Conservation (phyloP, 2,888 invertebrate genomes). For the Amiota mariae region DNA sequence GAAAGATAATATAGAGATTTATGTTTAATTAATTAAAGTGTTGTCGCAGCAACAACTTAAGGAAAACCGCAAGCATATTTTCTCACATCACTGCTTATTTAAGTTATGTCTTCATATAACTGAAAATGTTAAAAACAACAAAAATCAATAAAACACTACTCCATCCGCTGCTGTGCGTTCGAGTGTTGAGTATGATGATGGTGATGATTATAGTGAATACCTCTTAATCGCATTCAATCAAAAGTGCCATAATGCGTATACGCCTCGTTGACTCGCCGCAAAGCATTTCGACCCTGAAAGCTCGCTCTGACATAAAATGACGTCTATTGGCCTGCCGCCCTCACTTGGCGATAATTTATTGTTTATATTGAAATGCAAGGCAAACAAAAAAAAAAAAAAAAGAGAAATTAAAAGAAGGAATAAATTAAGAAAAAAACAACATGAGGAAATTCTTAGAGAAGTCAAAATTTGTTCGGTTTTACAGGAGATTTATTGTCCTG, state of each 20-base stretch:
- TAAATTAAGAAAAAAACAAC: too few species aligned
- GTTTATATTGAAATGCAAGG: conserved; percentile 2
- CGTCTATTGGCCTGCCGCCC: not conserved
- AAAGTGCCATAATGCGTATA: conserved; percentile 13
- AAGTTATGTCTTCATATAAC: too few species aligned
- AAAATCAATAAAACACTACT: too few species aligned
- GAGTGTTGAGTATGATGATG: too few species aligned
- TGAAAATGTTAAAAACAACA: too few species aligned
- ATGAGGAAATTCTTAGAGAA: too few species aligned
- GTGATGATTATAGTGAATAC: too few species aligned
- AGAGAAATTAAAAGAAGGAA: conserved; percentile 29
- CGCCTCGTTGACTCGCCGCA: conserved; percentile 21
- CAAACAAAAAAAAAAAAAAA: conserved; percentile 31
- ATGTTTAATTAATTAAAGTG: conserved; percentile 53
- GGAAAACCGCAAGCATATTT: conserved; percentile 13
- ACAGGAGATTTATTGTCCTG: too few species aligned
- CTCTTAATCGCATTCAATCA: not conserved
- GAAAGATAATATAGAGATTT: conserved; percentile 17
- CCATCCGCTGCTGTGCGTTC: too few species aligned
- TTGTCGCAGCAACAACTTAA: conserved; percentile 42
- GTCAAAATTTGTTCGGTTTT: too few species aligned
- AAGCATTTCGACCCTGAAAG: not conserved
- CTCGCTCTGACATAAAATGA: not conserved
- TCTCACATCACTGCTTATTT: too few species aligned
- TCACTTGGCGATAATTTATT: not conserved